Evolutionary conservation across 2,888 invertebrate species (phyloP).

Genomic region (Chrysolina haemoptera): DNA sequence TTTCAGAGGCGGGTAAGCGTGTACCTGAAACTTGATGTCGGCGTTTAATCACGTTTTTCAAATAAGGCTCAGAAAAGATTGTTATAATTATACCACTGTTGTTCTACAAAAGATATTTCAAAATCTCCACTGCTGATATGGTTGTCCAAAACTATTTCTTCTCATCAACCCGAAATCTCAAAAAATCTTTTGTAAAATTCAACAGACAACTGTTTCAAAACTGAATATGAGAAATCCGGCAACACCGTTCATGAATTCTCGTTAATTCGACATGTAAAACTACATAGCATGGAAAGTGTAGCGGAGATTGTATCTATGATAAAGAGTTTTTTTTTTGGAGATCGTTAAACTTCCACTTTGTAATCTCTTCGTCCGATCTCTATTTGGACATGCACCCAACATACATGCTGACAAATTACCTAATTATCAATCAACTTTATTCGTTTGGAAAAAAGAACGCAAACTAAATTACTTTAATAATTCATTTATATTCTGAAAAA

Average conservation of each 20-base stretch:
- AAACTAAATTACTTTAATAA: constrained; percentile 41
- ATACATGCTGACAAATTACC: constrained; percentile 45
- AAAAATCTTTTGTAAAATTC: no score
- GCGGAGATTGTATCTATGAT: neutral
- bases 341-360: constrained; percentile 21
- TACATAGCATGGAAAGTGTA: neutral
- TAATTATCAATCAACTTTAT: constrained; percentile 39
- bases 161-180: no score
- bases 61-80: no score
- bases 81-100: no score
- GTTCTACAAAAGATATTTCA: no score
- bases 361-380: constrained; percentile 40
- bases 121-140: no score
- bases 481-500: constrained; percentile 43
- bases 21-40: no score
- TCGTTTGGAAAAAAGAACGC: constrained; percentile 27
- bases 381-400: constrained; percentile 44
- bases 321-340: constrained; percentile 13
- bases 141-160: no score
- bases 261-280: neutral
- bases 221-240: no score
- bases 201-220: no score
- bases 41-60: no score
- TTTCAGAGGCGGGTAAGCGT: no score
- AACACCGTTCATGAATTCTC: neutral